Percentiles rank a stretch among this genome's conserved stretches.
These are phyloP conservation scores for Syrphus vitripennis DNA, from an alignment of 2,888 invertebrate species.

Conservation along the genomic window DNA sequence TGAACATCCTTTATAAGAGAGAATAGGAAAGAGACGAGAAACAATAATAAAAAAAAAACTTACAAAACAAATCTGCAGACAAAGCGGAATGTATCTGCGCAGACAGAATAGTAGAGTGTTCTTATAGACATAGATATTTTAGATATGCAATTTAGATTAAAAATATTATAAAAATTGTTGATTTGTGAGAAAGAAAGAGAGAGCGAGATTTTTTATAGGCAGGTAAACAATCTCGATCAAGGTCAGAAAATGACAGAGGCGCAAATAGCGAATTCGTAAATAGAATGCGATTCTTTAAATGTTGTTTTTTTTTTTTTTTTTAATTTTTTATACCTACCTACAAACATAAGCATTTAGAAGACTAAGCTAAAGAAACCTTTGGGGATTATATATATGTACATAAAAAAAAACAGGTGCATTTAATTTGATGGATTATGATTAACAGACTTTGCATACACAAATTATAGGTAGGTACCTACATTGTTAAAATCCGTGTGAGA, in stretches of 20 bases:
- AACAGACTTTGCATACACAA: neutral
- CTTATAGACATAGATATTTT: conserved; percentile 23
- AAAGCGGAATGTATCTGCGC: conserved; percentile 63
- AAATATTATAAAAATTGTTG: conserved; percentile 15
- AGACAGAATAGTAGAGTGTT: conserved; percentile 56
- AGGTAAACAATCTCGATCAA: conserved; percentile 62
- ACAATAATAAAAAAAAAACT: neutral
- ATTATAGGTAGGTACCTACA: neutral
- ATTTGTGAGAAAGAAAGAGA: neutral
- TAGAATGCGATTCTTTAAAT: neutral
- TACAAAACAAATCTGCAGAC: conserved; percentile 51
- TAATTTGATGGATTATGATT: conserved; percentile 3
- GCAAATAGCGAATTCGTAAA: neutral
- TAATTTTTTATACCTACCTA: neutral
- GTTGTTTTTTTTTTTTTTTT: neutral
- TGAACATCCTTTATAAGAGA: conserved; percentile 1
- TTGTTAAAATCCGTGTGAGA: neutral
- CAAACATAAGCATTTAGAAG: neutral
- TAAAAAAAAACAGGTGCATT: conserved; percentile 17
- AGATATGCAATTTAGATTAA: conserved; percentile 39
- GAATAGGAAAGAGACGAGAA: conserved; percentile 18
- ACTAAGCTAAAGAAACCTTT: neutral
- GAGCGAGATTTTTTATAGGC: neutral
- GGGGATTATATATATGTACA: no score
- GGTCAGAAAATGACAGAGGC: conserved; percentile 20